These are phyloP conservation scores for Euschistus heros DNA, from an alignment of 1,140 invertebrate species.

Conservation along the genomic window DNA sequence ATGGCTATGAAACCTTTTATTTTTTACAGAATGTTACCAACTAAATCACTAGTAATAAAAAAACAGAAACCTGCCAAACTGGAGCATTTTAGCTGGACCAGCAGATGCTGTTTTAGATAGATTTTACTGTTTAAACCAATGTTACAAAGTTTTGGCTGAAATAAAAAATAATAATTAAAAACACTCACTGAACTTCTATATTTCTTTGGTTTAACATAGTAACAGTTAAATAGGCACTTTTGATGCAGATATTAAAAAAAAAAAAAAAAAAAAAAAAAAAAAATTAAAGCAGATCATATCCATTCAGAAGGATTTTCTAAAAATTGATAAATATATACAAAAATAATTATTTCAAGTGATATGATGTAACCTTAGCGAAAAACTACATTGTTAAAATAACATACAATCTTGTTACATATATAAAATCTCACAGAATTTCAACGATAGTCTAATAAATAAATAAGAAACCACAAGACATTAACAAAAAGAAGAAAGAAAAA, in stretches of 20 bases:
- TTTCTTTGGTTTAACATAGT: conserved; percentile 8
- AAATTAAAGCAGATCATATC: background rate
- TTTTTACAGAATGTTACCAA: too few species aligned
- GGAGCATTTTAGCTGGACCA: too few species aligned
- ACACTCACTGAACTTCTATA: too few species aligned
- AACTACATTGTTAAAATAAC: background rate
- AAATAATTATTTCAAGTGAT: background rate
- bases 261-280: conserved; percentile 6
- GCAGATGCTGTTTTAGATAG: too few species aligned
- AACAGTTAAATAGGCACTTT: conserved; percentile 5
- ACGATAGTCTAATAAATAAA: background rate
- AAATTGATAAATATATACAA: background rate
- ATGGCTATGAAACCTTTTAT: too few species aligned
- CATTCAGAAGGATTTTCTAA: background rate
- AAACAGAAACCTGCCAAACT: too few species aligned
- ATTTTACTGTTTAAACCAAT: too few species aligned
- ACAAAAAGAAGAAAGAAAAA: background rate
- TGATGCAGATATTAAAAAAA: conserved; percentile 7
- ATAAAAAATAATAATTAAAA: too few species aligned
- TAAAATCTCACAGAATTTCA: background rate
- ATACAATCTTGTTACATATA: background rate
- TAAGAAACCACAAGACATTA: background rate
- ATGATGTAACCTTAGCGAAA: background rate
- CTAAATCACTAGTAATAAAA: too few species aligned
- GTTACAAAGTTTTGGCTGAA: too few species aligned